phyloP scores from a whole-genome alignment of 2,797 vertebrate species.

The Paguma larvata region DNA sequence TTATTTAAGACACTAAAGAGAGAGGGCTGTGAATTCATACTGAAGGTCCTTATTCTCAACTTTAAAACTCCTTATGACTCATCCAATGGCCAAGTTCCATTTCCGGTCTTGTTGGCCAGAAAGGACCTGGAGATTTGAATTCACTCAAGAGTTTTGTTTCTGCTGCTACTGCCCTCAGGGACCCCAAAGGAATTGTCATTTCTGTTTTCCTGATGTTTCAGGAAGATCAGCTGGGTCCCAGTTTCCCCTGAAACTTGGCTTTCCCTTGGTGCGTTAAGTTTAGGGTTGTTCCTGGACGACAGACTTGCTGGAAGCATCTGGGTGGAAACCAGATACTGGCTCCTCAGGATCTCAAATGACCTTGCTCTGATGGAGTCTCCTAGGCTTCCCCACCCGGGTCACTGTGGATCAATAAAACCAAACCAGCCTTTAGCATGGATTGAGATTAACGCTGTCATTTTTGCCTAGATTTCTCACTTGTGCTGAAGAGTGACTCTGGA shows the following conservation, averaged over 20 bases:
- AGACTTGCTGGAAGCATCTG: neutral
- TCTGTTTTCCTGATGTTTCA: constrained; percentile 19
- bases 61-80: neutral
- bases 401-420: neutral
- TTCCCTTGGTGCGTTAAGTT: neutral
- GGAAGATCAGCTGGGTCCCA: neutral
- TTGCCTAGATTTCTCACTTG: neutral
- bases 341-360: neutral
- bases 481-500: neutral
- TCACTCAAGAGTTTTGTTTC: neutral
- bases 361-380: neutral
- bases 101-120: neutral
- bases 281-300: neutral
- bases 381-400: neutral
- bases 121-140: neutral
- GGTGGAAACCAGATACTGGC: neutral
- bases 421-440: neutral
- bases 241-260: constrained; percentile 2
- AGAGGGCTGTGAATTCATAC: neutral
- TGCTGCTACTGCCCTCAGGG: neutral
- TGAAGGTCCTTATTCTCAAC: neutral
- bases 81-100: neutral
- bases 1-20: neutral
- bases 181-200: neutral
- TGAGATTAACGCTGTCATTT: neutral